Evolutionary conservation across 2,888 invertebrate species (phyloP).

Genomic region (Acanthacorydalis orientalis): DNA sequence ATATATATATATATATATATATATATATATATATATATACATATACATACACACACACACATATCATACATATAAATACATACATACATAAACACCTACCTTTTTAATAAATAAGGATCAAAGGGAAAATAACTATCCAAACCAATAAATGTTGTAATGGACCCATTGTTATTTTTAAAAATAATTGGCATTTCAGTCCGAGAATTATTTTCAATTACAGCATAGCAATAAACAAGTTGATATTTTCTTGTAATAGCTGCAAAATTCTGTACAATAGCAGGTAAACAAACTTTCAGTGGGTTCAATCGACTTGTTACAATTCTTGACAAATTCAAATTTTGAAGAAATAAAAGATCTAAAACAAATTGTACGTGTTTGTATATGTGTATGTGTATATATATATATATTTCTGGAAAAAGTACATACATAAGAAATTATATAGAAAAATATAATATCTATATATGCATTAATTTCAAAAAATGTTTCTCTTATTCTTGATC

Average conservation of each 20-base stretch:
- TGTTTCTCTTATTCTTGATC: too few species aligned
- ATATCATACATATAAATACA: not conserved
- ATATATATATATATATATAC: too few species aligned
- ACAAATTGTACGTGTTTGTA: constrained; percentile 14
- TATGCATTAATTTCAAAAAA: too few species aligned
- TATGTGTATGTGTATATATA: not conserved
- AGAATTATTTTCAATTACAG: constrained; percentile 72
- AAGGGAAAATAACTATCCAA: constrained; percentile 66
- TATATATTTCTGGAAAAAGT: too few species aligned
- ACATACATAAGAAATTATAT: too few species aligned
- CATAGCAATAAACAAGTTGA: constrained; percentile 84
- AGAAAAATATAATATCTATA: too few species aligned
- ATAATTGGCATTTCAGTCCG: constrained; percentile 40
- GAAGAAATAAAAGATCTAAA: constrained; percentile 62
- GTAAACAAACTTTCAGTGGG: constrained; percentile 68
- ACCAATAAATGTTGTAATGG: constrained; percentile 24
- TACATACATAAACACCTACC: constrained; percentile 26
- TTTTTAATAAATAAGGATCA: constrained; percentile 66
- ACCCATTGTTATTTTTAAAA: constrained; percentile 31
- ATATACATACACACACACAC: constrained; percentile 10
- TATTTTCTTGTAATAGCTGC: constrained; percentile 66
- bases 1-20: too few species aligned
- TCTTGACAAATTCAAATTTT: constrained; percentile 67
- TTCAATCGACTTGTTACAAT: constrained; percentile 76
- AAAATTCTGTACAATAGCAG: constrained; percentile 62